Evolutionary conservation across 35 echinoderm and acorn worm species (phyloP).

Genomic region (Strongylocentrotus purpuratus): DNA sequence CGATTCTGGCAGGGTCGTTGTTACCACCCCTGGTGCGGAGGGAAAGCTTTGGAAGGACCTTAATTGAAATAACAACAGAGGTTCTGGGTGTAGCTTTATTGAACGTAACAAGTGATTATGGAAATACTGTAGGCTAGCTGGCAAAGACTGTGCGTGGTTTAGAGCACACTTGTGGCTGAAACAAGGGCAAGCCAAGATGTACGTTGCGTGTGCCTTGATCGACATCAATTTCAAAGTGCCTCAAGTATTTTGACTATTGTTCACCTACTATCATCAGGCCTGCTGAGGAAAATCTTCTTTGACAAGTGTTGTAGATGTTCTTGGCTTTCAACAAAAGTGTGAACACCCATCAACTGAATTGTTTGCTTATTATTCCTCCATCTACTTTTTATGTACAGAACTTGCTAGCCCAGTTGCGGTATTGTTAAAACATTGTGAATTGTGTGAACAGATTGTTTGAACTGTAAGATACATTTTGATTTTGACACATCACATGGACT

Average conservation of each 20-base stretch:
- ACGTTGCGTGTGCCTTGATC: neutral
- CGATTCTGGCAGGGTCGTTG: neutral
- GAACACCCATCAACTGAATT: neutral
- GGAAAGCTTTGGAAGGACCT: neutral
- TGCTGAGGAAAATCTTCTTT: neutral
- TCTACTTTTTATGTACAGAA: neutral
- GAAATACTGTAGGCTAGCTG: neutral
- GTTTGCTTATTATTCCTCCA: neutral
- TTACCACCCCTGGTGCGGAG: neutral
- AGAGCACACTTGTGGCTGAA: neutral
- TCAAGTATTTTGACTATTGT: neutral
- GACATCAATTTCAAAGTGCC: neutral
- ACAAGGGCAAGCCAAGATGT: neutral
- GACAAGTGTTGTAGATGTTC: neutral
- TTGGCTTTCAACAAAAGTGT: neutral
- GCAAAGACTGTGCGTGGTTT: neutral
- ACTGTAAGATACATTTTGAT: too few relatives aligned
- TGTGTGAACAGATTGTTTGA: neutral
- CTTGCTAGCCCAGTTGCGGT: neutral
- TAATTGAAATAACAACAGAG: neutral
- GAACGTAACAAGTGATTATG: slow-evolving; percentile 3
- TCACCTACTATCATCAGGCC: neutral
- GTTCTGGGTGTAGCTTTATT: neutral
- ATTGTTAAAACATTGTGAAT: neutral
- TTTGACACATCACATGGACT: too few relatives aligned